Evolutionary conservation across 35 echinoderm and acorn worm species (phyloP), one percentile per base, ranked within the genome.

Genomic region (Apostichopus californicus): DNA sequence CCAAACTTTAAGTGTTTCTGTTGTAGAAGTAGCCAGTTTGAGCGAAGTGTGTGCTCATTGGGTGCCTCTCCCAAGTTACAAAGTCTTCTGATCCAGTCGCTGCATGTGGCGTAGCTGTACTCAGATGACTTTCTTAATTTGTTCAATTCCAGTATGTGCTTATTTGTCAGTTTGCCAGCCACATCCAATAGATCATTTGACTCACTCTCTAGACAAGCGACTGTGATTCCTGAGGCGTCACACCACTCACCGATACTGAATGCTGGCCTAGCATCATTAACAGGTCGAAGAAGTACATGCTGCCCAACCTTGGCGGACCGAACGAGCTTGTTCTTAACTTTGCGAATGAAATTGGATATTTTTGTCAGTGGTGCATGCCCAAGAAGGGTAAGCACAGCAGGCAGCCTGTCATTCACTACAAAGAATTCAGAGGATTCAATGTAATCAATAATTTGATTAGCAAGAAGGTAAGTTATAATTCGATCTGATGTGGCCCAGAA

Each of bases 301-400:
- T 86, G 81, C 55, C 81, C 81, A 54, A 54, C 81, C 55, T 86
- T 86, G 24, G 55, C 11, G 6, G 81, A 46, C 55, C 81, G 11
- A 10, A 57, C 55, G 81, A 86, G 18, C 55, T 28, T 86, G 26
- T 86, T 86, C 81, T 57, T 46, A 57, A 86, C 81, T 86, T 86
- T 86, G 26, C 81, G 81, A 86, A 86, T 57, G 55, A 86, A 86
- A 57, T 86, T 86, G 5, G 26, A 86, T 86, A 86, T 86, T 46
- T 86, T 12, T 57, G 11, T 54, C 18, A 57, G 11, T 57, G 81
- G 26, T 46, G 81, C 6, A 54, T 86, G 81, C 9, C 81, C 81
- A 86, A 86, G 81, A 9, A 57, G 26, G 9, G 26, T 10, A 86
- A 86, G 81, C 6, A 86, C 81, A 54, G 26, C 81, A 54, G 81